phyloP scores from a whole-genome alignment of 2,113 vertebrate species.

The Cottus gobio region DNA sequence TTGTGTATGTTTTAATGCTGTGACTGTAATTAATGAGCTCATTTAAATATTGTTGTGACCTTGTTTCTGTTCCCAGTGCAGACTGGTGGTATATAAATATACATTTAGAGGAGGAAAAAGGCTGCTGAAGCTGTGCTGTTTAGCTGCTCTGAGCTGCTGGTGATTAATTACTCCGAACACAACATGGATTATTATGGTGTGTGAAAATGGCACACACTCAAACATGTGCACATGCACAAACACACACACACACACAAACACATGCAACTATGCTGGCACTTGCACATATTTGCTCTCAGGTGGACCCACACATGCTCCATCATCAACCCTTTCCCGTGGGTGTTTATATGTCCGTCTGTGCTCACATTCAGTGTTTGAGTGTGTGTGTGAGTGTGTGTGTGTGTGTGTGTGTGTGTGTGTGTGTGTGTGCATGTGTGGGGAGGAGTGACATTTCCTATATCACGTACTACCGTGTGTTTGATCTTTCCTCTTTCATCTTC shows the following conservation, averaged over 20 bases:
- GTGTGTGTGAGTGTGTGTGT: slow-evolving; percentile 17
- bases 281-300: slow-evolving; percentile 19
- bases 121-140: slow-evolving; percentile 12
- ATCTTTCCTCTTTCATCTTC: slow-evolving; percentile 80
- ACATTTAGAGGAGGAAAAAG: neutral
- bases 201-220: slow-evolving; percentile 3
- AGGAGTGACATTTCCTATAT: slow-evolving; percentile 75
- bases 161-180: slow-evolving; percentile 59
- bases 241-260: neutral
- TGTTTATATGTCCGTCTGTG: slow-evolving; percentile 28
- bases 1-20: slow-evolving; percentile 21
- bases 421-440: slow-evolving; percentile 25
- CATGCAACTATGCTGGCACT: neutral
- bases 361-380: slow-evolving; percentile 12
- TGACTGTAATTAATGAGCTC: slow-evolving; percentile 43
- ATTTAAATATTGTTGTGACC: slow-evolving; percentile 48
- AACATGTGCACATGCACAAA: no score
- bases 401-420: slow-evolving; percentile 10
- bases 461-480: slow-evolving; percentile 73
- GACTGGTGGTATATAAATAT: slow-evolving; percentile 16
- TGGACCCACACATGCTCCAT: slow-evolving; percentile 29
- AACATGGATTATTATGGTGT: slow-evolving; percentile 21
- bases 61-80: slow-evolving; percentile 35
- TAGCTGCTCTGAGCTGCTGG: slow-evolving; percentile 22
- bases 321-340: slow-evolving; percentile 12